These are phyloP conservation scores for Vanessa cardui DNA, from an alignment of 2,888 invertebrate genomes.

Conservation along the genomic window DNA sequence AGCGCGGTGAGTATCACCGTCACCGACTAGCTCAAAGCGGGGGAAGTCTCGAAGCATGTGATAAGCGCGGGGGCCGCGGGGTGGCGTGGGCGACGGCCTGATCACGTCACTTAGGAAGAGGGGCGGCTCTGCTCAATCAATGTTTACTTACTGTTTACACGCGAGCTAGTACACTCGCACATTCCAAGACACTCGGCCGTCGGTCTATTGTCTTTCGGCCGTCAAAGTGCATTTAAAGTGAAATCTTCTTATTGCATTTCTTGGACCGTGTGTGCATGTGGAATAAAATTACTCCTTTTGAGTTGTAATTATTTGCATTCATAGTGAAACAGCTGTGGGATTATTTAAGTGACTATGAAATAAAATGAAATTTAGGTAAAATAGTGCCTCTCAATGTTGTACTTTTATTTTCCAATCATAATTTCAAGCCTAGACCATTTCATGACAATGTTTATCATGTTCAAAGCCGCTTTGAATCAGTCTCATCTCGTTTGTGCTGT, in stretches of 20 bases:
- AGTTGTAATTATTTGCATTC: slow-evolving; percentile 47
- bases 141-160: slow-evolving; percentile 76
- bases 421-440: neutral
- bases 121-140: slow-evolving; percentile 59
- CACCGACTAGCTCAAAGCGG: slow-evolving; percentile 45
- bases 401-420: neutral
- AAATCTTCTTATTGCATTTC: slow-evolving; percentile 63
- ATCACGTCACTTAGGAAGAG: slow-evolving; percentile 66
- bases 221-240: slow-evolving; percentile 75
- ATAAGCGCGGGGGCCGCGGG: slow-evolving; percentile 49
- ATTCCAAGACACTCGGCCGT: slow-evolving; percentile 70
- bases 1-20: slow-evolving; percentile 52
- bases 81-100: slow-evolving; percentile 56
- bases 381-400: neutral
- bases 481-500: slow-evolving; percentile 45
- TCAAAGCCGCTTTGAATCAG: slow-evolving; percentile 50
- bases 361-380: slow-evolving; percentile 81
- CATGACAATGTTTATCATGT: slow-evolving; percentile 33
- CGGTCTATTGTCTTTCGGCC: slow-evolving; percentile 50
- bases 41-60: slow-evolving; percentile 52
- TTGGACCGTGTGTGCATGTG: slow-evolving; percentile 58
- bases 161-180: slow-evolving; percentile 74
- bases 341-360: slow-evolving; percentile 72
- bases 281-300: slow-evolving; percentile 49
- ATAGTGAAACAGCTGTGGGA: slow-evolving; percentile 62